Conservation (phyloP, 2,113 vertebrate genomes). For the Paramormyrops kingsleyae region DNA sequence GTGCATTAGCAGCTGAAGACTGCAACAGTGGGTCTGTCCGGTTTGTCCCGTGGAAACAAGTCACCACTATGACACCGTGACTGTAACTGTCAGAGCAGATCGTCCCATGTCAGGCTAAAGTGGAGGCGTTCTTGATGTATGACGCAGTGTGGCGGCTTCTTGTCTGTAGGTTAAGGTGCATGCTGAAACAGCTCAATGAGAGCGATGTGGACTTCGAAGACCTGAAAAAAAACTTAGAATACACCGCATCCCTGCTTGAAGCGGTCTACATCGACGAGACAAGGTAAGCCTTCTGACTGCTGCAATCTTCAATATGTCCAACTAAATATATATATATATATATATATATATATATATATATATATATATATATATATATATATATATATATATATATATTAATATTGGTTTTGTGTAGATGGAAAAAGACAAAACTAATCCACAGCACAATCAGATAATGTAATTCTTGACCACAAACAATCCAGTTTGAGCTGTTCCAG, state of each 20-base stretch:
- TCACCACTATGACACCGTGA: background rate
- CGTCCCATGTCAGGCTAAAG: background rate
- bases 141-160: background rate
- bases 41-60: background rate
- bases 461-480: background rate
- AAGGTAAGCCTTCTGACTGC: slow-evolving; percentile 54
- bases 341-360: background rate
- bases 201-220: slow-evolving; percentile 79
- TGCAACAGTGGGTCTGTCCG: background rate
- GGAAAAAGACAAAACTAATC: background rate
- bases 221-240: slow-evolving; percentile 80
- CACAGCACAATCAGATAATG: background rate
- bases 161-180: slow-evolving; percentile 66
- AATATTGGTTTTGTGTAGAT: background rate
- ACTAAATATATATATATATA: background rate
- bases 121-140: background rate
- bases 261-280: slow-evolving; percentile 81
- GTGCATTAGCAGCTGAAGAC: background rate
- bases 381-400: background rate
- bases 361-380: background rate
- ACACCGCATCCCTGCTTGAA: slow-evolving; percentile 80
- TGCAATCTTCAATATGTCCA: background rate
- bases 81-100: background rate
- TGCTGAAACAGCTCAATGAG: slow-evolving; percentile 83
- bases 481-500: background rate